Evolutionary conservation across 2,888 invertebrate species (phyloP), one percentile per base, ranked within the genome.

Genomic region (Harpalus rubripes): DNA sequence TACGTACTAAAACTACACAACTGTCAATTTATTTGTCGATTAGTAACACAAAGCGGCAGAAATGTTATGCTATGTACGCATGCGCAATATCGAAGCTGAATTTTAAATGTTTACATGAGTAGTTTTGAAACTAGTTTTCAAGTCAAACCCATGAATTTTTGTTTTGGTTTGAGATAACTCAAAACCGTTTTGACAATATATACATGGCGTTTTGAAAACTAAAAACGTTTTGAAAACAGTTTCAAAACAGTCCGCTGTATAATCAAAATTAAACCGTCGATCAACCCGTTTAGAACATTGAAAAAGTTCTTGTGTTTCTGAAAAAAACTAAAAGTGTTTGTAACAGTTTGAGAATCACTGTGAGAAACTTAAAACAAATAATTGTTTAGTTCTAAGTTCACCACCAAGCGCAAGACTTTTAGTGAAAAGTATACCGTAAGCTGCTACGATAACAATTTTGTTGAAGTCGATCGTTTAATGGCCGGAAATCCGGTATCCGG

Each of bases 391-490:
- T 61, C 63, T 41, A 7, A 81, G 81, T 68, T 81, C 61, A 39
- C 59, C 79, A 16, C 79, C 79, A 80, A 80, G 79, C 79, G 41
- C 79, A 80, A 80, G 79, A 59, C 41, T 61, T 80, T 39, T 80
- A 81, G 41, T 81, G 65, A 68, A 65, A 81, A 65, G 68, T 81
- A 56, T 68, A 81, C 68, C 68, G n/a, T 68, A 44, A 44, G 81
- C 65, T 81, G 52, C 65, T 81, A 81, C 63, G 65, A 81, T 81
- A 81, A 81, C 68, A 81, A 68, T 81, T 68, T 65, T 81, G 81
- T 68, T 81, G 59, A 52, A 81, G 81, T 81, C 81, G 81, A 81
- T 81, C 65, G 59, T 81, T 81, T 81, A 81, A 81, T 65, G 65
- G 81, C 26, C 81, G 81, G 68, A 81, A 44, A 68, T 81, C 81